These are phyloP conservation scores for Cydia splendana DNA, from an alignment of 1,140 invertebrate species.

Conservation along the genomic window DNA sequence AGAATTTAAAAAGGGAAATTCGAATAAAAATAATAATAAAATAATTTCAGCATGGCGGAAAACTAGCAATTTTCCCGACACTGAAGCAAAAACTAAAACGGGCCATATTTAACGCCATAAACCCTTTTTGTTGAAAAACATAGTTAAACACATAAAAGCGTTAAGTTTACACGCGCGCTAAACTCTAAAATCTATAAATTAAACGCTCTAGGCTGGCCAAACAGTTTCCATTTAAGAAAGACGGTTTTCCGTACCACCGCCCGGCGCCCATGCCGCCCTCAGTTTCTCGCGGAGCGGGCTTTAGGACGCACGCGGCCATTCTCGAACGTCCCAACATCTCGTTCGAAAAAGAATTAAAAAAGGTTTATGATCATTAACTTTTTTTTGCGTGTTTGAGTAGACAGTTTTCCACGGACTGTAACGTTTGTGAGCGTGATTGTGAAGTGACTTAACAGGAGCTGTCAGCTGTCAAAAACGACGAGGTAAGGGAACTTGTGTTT, in stretches of 20 bases:
- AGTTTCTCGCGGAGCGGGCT: constrained; percentile 42
- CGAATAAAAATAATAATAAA: too few species aligned
- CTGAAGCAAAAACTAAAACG: neutral
- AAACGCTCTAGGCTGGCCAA: constrained; percentile 38
- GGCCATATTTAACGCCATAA: neutral
- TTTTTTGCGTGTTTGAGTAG: constrained; percentile 31
- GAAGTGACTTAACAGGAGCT: constrained; percentile 41
- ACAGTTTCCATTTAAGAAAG: constrained; percentile 39
- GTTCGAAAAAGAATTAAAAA: constrained; percentile 36
- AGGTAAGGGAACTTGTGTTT: constrained; percentile 52
- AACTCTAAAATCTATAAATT: constrained; percentile 38
- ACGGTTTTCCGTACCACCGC: constrained; percentile 36
- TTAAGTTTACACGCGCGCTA: neutral
- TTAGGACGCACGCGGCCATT: constrained; percentile 38
- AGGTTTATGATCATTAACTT: constrained; percentile 20
- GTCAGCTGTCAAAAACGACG: constrained; percentile 63
- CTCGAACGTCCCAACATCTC: constrained; percentile 37
- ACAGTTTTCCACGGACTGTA: neutral
- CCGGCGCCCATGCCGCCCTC: constrained; percentile 51
- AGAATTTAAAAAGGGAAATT: too few species aligned
- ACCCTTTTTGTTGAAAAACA: neutral
- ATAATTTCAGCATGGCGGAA: too few species aligned
- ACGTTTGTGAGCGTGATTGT: constrained; percentile 29
- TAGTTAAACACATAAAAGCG: neutral
- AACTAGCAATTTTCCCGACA: neutral